Conservation (phyloP, 2,888 invertebrate species). For the Netelia fuscicornis region DNA sequence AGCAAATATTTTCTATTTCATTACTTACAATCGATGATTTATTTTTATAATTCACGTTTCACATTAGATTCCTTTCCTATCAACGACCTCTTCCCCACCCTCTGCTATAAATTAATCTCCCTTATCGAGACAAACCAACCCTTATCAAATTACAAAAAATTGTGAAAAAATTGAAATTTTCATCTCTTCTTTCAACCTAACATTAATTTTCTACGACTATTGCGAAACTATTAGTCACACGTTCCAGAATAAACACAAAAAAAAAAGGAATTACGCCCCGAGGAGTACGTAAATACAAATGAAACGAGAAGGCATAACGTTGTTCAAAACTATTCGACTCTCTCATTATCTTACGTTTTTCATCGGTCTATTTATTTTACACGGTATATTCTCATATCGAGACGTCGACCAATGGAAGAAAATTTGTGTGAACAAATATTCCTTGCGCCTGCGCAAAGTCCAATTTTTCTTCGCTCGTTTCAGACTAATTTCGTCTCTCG, state of each 20-base stretch:
- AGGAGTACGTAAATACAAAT: not conserved
- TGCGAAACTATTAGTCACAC: constrained; percentile 42
- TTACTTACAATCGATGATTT: not conserved
- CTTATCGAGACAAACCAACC: not conserved
- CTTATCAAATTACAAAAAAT: not conserved
- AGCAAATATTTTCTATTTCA: not conserved
- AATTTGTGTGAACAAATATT: constrained; percentile 12
- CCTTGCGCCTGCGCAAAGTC: not conserved
- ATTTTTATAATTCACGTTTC: not conserved
- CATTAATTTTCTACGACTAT: not conserved
- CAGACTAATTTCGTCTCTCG: constrained; percentile 33
- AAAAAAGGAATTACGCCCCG: not conserved
- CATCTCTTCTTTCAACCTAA: not conserved
- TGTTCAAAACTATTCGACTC: not conserved
- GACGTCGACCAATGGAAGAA: constrained; percentile 25
- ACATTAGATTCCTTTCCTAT: constrained; percentile 12
- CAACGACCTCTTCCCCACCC: not conserved
- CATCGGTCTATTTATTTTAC: constrained; percentile 23
- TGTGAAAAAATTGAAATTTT: not conserved
- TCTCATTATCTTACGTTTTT: constrained; percentile 26
- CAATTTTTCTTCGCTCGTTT: constrained; percentile 1
- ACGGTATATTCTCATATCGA: constrained; percentile 15
- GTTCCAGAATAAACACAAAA: not conserved
- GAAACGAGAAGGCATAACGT: constrained; percentile 13
- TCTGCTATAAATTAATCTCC: not conserved